phyloP scores from a whole-genome alignment of 1,140 invertebrate genomes.

The Drosophila littoralis region DNA sequence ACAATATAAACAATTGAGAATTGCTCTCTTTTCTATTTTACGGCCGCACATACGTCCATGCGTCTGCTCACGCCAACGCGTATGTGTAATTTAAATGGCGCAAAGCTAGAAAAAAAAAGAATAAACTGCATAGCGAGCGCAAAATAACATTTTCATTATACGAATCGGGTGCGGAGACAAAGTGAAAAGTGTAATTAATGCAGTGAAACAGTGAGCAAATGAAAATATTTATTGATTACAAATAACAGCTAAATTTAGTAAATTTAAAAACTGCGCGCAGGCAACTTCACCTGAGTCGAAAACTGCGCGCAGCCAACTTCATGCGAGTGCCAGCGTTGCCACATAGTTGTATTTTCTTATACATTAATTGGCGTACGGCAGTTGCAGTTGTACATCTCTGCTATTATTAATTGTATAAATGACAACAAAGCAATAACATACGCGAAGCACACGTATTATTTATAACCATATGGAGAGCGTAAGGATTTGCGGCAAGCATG shows the following conservation, averaged over 20 bases:
- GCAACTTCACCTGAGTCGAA: constrained; percentile 9
- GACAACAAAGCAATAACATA: constrained; percentile 41
- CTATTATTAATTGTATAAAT: constrained; percentile 16
- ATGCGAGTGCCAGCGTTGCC: constrained; percentile 23
- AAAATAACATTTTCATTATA: constrained; percentile 39
- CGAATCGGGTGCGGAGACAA: constrained; percentile 5
- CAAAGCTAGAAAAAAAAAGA: constrained; percentile 47
- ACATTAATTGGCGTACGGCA: constrained; percentile 30
- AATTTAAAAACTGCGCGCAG: constrained; percentile 21
- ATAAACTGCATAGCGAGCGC: constrained; percentile 30
- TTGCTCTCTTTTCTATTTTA: constrained; percentile 39
- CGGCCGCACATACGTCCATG: constrained; percentile 45
- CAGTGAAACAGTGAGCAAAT: constrained; percentile 30
- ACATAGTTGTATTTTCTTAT: not conserved
- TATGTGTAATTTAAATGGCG: constrained; percentile 52
- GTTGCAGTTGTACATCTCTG: constrained; percentile 33
- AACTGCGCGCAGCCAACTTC: constrained; percentile 40
- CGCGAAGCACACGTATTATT: not conserved
- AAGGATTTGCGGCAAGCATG: constrained; percentile 55
- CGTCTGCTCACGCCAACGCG: constrained; percentile 65
- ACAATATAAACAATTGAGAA: constrained; percentile 60
- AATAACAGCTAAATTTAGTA: constrained; percentile 1
- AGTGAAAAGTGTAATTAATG: constrained; percentile 15
- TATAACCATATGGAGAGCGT: constrained; percentile 32
- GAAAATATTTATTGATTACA: constrained; percentile 14